Percentiles rank a stretch among this genome's conserved stretches.
Evolutionary conservation across 2,888 invertebrate species (phyloP).

Genomic region (Cynaeus angustus): DNA sequence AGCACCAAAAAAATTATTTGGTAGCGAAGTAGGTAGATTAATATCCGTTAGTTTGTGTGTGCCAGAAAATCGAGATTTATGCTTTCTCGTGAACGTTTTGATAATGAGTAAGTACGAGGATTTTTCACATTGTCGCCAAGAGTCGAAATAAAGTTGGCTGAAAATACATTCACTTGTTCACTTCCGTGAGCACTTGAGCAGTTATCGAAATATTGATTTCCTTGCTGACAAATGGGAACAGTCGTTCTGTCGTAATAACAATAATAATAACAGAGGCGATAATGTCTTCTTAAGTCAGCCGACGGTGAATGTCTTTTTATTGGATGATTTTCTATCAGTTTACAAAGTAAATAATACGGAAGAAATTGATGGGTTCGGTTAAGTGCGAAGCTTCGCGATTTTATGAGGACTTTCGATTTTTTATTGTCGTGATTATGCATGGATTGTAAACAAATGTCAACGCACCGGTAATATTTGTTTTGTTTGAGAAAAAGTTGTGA

Average conservation of each 20-base stretch:
- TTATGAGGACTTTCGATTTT: not conserved
- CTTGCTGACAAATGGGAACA: not conserved
- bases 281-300: slow-evolving; percentile 10
- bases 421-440: not conserved
- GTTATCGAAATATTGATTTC: too few species aligned
- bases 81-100: not conserved
- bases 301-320: not conserved
- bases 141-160: not conserved
- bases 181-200: too few species aligned
- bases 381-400: not conserved
- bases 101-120: too few species aligned
- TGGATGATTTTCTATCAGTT: not conserved
- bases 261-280: not conserved
- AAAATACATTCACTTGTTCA: not conserved
- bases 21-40: slow-evolving; percentile 2
- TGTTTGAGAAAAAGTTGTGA: too few species aligned
- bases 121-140: not conserved
- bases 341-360: not conserved
- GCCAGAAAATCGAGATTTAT: not conserved
- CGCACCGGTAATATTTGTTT: too few species aligned
- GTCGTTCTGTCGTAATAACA: not conserved
- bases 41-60: not conserved
- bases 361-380: not conserved
- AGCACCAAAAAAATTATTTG: slow-evolving; percentile 1
- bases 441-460: not conserved